Percentiles rank a stretch among this genome's conserved stretches.
Conservation (phyloP, 2,888 invertebrate genomes). For the Fragum whitleyi region DNA sequence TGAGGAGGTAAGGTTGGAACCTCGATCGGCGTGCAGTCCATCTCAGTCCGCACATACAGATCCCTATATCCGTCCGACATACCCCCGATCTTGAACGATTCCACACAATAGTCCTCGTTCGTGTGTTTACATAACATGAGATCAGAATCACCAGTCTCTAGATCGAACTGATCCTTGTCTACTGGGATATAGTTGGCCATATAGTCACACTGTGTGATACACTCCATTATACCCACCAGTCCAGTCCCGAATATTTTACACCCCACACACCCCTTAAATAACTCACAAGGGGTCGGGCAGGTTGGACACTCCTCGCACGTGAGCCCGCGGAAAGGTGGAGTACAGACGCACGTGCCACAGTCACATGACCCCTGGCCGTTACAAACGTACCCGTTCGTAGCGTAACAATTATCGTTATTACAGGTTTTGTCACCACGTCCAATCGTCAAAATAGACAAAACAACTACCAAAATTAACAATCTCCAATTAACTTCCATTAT, state of each 20-base stretch:
- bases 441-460: background rate
- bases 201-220: conserved; percentile 43
- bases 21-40: background rate
- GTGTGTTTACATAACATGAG: conserved; percentile 29
- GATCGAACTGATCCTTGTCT: conserved; percentile 20
- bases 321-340: conserved; percentile 30
- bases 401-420: conserved; percentile 33
- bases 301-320: conserved; percentile 56
- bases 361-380: conserved; percentile 46
- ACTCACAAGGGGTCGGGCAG: conserved; percentile 45
- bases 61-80: conserved; percentile 43
- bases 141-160: background rate
- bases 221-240: conserved; percentile 39
- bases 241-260: conserved; percentile 56
- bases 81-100: conserved; percentile 47
- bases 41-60: conserved; percentile 28
- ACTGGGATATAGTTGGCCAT: conserved; percentile 44
- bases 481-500: background rate
- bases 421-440: conserved; percentile 9
- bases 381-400: conserved; percentile 41
- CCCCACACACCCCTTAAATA: conserved; percentile 51
- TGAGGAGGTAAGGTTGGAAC: conserved; percentile 3
- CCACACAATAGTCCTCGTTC: conserved; percentile 40
- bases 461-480: background rate
- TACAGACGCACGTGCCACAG: conserved; percentile 52